Evolutionary conservation across 2,888 invertebrate genomes (phyloP), one percentile per base, ranked within the genome.

Genomic region (Atethmia centrago): DNA sequence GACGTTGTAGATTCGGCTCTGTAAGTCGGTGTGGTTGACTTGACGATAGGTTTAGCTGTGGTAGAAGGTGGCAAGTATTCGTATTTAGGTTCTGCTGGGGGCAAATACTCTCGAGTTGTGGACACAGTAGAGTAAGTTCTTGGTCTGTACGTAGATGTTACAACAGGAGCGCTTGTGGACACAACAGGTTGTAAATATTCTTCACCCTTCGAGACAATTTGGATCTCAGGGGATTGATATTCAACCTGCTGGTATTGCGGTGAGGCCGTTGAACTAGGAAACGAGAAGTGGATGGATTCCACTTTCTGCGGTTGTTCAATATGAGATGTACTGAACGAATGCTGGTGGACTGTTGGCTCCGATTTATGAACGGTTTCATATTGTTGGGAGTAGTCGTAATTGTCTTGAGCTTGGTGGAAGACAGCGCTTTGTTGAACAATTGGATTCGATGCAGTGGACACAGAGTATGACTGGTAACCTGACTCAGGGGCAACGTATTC

Each of bases 111-210:
- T 45, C 80, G 82, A n/a, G 90, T 89, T 28, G 92, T 89, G 4
- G 91, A 87, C 0, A 85, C 87, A 36, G 93, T 92, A 21, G 92
- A 91, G 77, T 92, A 94, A 53, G 89, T 92, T 61, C 90, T 86
- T 40, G 94, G 92, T 80, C 88, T 91, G 73, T 92, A 94, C 3
- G 95, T 94, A 40, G 93, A 90, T 21, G 91, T 90, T 4, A 92
- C 90, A 67, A 90, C 74, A 31, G 92, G 93, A 64, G 82, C 80
- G 19, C 71, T 83, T 4, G 93, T 91, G 42, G 93, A 92, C 12
- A 91, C 92, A 0, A 93, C 92, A 53, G 96, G 95, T 36, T 93
- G 95, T 55, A 96, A 88, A 80, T 96, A 96, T 85, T 95, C 95
- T 87, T 95, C 95, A 28, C 92, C 90, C 82, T 94, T 94, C 80